Percentiles rank a stretch among this genome's conserved stretches.
Evolutionary conservation across 2,113 vertebrate species (phyloP).

Genomic region (Podarcis cretensis): DNA sequence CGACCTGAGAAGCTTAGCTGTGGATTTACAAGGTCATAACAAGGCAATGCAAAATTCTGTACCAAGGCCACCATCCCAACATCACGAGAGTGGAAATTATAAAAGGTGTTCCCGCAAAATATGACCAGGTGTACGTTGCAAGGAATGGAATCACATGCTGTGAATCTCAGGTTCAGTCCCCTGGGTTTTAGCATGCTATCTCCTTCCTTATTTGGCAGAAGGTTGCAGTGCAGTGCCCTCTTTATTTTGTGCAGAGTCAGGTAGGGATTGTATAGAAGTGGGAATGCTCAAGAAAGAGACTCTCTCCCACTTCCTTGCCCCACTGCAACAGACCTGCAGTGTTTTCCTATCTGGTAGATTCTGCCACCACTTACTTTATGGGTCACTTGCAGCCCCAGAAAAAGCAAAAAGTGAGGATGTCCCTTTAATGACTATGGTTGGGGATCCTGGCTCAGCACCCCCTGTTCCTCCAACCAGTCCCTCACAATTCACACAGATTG

Average conservation of each 20-base stretch:
- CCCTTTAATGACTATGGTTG: too few species aligned
- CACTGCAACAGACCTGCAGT: too few species aligned
- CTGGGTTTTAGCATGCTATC: not conserved
- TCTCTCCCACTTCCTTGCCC: too few species aligned
- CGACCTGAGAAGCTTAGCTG: not conserved
- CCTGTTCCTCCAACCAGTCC: too few species aligned
- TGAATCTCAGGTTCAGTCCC: not conserved
- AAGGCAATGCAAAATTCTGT: not conserved
- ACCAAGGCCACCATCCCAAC: not conserved
- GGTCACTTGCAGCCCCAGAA: too few species aligned
- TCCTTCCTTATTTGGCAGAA: not conserved
- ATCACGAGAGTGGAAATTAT: not conserved
- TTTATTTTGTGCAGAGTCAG: not conserved
- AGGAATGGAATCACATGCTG: not conserved
- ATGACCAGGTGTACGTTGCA: not conserved
- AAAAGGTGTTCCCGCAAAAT: slow-evolving; percentile 10
- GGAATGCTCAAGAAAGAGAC: too few species aligned
- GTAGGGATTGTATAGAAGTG: not conserved
- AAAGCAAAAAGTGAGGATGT: too few species aligned
- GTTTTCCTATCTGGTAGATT: too few species aligned
- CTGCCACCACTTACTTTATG: too few species aligned
- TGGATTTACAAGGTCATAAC: not conserved
- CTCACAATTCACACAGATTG: too few species aligned
- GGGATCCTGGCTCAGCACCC: too few species aligned
- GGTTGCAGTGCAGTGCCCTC: not conserved